These are phyloP conservation scores for Leuctra nigra DNA, from an alignment of 2,888 invertebrate genomes.

Conservation along the genomic window DNA sequence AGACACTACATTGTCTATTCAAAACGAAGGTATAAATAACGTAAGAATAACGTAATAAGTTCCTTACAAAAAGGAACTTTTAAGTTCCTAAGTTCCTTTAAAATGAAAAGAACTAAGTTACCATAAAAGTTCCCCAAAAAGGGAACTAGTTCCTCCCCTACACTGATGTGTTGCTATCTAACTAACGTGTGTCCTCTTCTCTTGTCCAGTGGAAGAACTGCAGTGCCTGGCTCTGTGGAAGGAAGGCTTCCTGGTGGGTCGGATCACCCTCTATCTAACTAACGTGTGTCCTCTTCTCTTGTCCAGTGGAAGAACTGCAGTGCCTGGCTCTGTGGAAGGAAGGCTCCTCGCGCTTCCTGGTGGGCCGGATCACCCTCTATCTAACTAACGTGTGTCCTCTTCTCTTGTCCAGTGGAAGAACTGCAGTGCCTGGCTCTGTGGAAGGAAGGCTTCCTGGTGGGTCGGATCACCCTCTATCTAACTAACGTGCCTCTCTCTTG, in stretches of 20 bases:
- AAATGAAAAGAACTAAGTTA: no score
- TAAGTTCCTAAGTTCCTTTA: no score
- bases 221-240: constrained; percentile 91
- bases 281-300: constrained; percentile 43
- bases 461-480: constrained; percentile 82
- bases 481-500: constrained; percentile 70
- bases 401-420: constrained; percentile 64
- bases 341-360: constrained; percentile 83
- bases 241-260: constrained; percentile 88
- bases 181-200: no score
- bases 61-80: no score
- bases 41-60: no score
- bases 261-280: constrained; percentile 82
- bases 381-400: constrained; percentile 59
- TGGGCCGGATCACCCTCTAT: constrained; percentile 82
- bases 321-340: constrained; percentile 92
- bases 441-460: constrained; percentile 92
- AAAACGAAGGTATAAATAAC: no score
- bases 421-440: constrained; percentile 85
- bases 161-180: no score
- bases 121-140: no score
- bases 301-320: constrained; percentile 81
- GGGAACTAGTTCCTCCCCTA: no score
- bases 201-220: constrained; percentile 73
- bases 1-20: no score